phyloP scores from a whole-genome alignment of 1,140 invertebrate genomes.

The Drosophila dunni region DNA sequence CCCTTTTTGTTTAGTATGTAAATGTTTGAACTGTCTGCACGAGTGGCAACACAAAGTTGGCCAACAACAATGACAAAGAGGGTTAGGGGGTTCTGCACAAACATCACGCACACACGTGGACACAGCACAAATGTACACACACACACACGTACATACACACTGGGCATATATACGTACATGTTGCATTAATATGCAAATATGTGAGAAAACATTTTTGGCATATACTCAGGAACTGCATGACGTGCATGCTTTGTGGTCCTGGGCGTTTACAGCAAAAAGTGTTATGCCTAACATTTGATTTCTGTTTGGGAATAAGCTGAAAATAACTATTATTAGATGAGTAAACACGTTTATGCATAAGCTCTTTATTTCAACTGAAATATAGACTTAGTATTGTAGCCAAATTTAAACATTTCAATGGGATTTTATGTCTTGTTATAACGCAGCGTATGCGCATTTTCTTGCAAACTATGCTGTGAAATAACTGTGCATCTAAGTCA shows the following conservation, averaged over 20 bases:
- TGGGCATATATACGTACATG: constrained; percentile 24
- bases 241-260: constrained; percentile 6
- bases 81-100: constrained; percentile 62
- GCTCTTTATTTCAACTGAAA: neutral
- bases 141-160: constrained; percentile 33
- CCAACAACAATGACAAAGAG: constrained; percentile 53
- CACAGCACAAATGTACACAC: constrained; percentile 23
- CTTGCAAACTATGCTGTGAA: neutral
- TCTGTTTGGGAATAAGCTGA: neutral
- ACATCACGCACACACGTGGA: constrained; percentile 44
- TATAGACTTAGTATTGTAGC: no score
- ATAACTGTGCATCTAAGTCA: constrained; percentile 31
- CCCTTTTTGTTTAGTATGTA: constrained; percentile 66
- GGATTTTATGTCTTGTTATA: neutral
- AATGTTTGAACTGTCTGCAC: constrained; percentile 81
- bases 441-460: constrained; percentile 7
- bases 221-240: constrained; percentile 18
- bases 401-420: no score
- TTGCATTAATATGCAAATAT: constrained; percentile 80
- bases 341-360: neutral
- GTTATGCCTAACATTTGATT: constrained; percentile 8
- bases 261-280: constrained; percentile 13
- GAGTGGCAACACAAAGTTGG: constrained; percentile 65
- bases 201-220: constrained; percentile 66
- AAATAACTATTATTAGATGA: constrained; percentile 1